Base-by-base conservation (phyloP, 2,113 vertebrate species). In the Lates calcarifer region DNA sequence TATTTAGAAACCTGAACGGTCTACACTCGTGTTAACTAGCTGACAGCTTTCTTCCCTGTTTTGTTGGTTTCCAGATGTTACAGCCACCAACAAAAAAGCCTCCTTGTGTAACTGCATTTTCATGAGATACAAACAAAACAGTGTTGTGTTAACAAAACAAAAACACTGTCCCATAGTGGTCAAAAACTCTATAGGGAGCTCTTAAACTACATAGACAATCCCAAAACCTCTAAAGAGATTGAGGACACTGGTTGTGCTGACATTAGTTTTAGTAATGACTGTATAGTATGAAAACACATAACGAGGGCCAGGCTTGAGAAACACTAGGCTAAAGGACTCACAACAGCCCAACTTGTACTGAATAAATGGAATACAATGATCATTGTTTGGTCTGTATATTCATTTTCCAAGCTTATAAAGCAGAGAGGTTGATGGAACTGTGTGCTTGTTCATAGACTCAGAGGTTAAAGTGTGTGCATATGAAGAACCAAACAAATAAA, bases 401-500 rank as follows among this genome's bases (percentile, higher is more conserved):
- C 22, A 41, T 71, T 74, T 51, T 47, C 37, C 1, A 67, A 20
- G 9, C 56, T 71, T 60, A 74, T 58, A 72, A 53, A 67, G 39
- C 29, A 56, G 5, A 55, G 6, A 20, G 24, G 51, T 76, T 70
- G 29, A 79, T 74, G 49, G 18, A 74, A 57, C 22, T 63, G 53
- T 51, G 57, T 47, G 66, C 39, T 68, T 66, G 72, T 86, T 79
- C 53, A 68, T 51, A 70, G 60, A 83, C 55, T 67, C 41, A 26
- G 51, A 74, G 86, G 84, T 85, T 90, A 73, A 81, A 89, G 71
- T 84, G 71, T 88, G 67, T 77, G 58, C 68, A 79, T 68, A 86
- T 62, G 43, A 81, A 73, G 28, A 45, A 47, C 79, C 77, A 91
- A 85, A 91, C 79, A 94, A 89, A 89, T 87, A 89, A 90, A 90